Percentiles rank a stretch among this genome's conserved stretches.
These are phyloP conservation scores for Mnemiopsis leidyi DNA, from an alignment of 37 sponge, comb jelly and placozoan genomes.

Conservation along the genomic window DNA sequence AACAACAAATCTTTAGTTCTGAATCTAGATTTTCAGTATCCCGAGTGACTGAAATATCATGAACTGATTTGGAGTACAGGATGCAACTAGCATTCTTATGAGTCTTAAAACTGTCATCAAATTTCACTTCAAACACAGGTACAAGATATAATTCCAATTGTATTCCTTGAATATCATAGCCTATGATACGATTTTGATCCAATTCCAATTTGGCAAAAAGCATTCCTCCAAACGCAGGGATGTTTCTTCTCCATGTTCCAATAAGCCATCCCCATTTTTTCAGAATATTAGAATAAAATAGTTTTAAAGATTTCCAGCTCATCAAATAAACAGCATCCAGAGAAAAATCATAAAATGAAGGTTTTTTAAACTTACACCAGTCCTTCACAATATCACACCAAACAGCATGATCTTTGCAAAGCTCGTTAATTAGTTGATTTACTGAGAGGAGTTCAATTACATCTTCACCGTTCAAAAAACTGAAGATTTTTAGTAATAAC, in stretches of 20 bases:
- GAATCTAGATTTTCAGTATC: no score
- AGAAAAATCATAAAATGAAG: background rate
- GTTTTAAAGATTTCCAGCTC: background rate
- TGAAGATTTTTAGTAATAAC: background rate
- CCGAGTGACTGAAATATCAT: no score
- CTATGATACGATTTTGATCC: background rate
- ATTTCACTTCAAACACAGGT: background rate
- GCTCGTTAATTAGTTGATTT: background rate
- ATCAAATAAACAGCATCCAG: background rate
- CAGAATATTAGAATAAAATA: background rate
- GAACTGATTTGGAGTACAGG: no score
- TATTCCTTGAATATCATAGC: background rate
- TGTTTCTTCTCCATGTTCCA: background rate
- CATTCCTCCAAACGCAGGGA: background rate
- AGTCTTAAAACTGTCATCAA: no score
- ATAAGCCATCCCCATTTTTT: background rate
- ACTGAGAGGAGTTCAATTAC: background rate
- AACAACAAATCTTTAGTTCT: background rate
- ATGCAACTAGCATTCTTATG: no score
- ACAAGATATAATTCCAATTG: background rate
- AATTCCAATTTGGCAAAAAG: background rate
- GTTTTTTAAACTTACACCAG: background rate
- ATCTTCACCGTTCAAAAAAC: background rate
- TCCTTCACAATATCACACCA: background rate
- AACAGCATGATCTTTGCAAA: background rate